Base-by-base conservation (phyloP, 1,140 invertebrate genomes). In the Cotesia chilonis region DNA sequence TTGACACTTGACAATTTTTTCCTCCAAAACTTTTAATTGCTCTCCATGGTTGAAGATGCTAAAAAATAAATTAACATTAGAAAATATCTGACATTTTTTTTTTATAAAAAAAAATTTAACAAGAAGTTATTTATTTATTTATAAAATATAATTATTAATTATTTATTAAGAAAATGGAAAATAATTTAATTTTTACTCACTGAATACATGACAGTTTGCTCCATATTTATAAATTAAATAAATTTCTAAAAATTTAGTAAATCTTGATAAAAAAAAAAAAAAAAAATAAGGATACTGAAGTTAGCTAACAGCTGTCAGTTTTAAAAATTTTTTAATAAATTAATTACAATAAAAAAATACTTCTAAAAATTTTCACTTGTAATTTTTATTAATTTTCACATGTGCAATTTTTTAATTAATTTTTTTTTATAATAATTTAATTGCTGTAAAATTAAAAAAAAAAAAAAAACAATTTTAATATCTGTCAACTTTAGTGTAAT, bases 21-120 rank as follows among this genome's bases (percentile, higher is more conserved):
- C 90, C 90, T 89, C 91, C 89, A 70, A 84, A 83, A 10, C 88
- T 88, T 7, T 86, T 88, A 47, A 88, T 88, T 12, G 88, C 85
- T 77, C 87, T 90, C 90, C 90, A 91, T 81, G 90, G 90, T 85
- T 91, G 90, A 28, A 91, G 86, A 90, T 91, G 90, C 82, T 85
- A 66, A 52, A 71, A 68, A 12, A 17, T 47, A n/a, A 55, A 5
- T 55, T 55, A 55, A 51, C 47, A 51, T 51, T 51, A 9, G 1
- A 51, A 51, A 51, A n/a, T 51, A 51, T 28, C 28, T 28, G 28
- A 28, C 28, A 17, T 28, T 28, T 28, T 28, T 28, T 28, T 28
- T 28, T 28, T 28, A 28, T 28, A 28, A 28, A 28, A 28, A 28
- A 28, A 28, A 28, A 28, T 28, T 28, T 28, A 51, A 9, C 1